Evolutionary conservation across 1,140 invertebrate species (phyloP).

Genomic region (Prorops nasuta): DNA sequence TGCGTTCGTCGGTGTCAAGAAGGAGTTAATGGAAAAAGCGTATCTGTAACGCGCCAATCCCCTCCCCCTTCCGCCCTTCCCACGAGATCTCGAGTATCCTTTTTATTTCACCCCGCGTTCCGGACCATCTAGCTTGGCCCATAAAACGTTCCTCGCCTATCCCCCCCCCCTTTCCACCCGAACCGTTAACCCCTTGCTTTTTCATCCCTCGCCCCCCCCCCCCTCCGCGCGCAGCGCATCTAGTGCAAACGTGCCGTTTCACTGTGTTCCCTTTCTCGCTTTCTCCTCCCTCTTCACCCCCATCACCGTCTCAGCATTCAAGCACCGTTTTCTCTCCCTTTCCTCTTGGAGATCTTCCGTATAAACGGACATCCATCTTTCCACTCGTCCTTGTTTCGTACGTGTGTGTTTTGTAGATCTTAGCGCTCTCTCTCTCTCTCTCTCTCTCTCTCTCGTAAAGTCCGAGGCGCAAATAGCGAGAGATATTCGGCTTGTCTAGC

Average conservation of each 20-base stretch:
- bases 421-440: slow-evolving; percentile 4
- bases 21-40: slow-evolving; percentile 37
- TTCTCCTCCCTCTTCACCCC: not conserved
- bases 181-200: slow-evolving; percentile 2
- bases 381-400: not conserved
- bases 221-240: slow-evolving; percentile 7
- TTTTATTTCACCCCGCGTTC: slow-evolving; percentile 44
- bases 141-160: slow-evolving; percentile 44
- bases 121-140: slow-evolving; percentile 38
- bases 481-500: slow-evolving; percentile 44
- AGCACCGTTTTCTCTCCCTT: too few relatives aligned
- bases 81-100: slow-evolving; percentile 16
- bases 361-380: too few relatives aligned
- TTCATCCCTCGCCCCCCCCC: not conserved
- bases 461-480: slow-evolving; percentile 40
- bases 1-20: slow-evolving; percentile 18
- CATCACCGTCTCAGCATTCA: not conserved
- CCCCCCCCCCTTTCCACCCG: slow-evolving; percentile 16
- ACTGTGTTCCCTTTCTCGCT: slow-evolving; percentile 21
- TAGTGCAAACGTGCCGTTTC: slow-evolving; percentile 41
- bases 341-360: too few relatives aligned
- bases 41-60: slow-evolving; percentile 30
- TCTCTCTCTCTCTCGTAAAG: slow-evolving; percentile 30
- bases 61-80: not conserved
- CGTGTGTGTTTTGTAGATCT: slow-evolving; percentile 1